phyloP scores from a whole-genome alignment of 1,140 invertebrate species.

The Bombyx mandarina region DNA sequence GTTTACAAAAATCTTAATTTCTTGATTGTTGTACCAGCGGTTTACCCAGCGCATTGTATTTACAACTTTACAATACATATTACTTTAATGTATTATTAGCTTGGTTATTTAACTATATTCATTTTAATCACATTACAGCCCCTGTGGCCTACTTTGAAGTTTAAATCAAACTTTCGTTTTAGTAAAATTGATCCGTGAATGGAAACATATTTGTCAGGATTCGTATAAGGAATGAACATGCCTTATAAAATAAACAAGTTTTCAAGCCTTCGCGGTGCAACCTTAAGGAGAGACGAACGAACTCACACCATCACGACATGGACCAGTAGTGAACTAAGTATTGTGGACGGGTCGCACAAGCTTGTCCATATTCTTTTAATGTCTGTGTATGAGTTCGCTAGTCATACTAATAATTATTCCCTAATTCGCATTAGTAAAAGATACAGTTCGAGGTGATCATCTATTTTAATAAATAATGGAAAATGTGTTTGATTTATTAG shows the following conservation, averaged over 20 bases:
- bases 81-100: no score
- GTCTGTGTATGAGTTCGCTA: slow-evolving; percentile 24
- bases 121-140: no score
- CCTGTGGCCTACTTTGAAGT: slow-evolving; percentile 20
- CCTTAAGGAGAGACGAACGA: slow-evolving; percentile 41
- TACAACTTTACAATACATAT: no score
- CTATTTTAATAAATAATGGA: no score
- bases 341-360: slow-evolving; percentile 23
- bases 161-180: slow-evolving; percentile 20
- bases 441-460: background rate
- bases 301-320: slow-evolving; percentile 30
- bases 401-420: slow-evolving; percentile 11
- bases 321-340: slow-evolving; percentile 30
- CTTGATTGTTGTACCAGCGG: no score
- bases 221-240: slow-evolving; percentile 41
- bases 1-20: no score
- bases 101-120: no score
- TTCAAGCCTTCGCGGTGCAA: slow-evolving; percentile 53
- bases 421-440: slow-evolving; percentile 27
- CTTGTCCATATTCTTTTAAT: slow-evolving; percentile 12
- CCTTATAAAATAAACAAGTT: slow-evolving; percentile 62
- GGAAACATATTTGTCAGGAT: slow-evolving; percentile 38
- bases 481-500: background rate
- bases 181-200: slow-evolving; percentile 51
- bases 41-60: no score